Evolutionary conservation across 2,113 vertebrate species (phyloP).

Genomic region (Antennarius striatus): DNA sequence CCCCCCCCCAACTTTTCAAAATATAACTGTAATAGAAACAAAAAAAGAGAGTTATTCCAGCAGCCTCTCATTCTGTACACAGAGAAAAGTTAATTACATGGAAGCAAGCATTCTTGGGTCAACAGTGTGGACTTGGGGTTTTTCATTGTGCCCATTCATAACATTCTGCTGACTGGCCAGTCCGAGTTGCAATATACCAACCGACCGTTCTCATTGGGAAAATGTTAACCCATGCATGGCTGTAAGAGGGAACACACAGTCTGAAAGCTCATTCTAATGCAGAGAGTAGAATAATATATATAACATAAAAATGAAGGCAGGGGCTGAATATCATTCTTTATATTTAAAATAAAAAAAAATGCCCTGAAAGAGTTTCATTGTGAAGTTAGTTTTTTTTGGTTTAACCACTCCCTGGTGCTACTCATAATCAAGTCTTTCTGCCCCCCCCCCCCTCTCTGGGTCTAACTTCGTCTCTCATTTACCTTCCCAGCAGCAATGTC

Average conservation of each 20-base stretch:
- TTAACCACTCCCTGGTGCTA: conserved; percentile 32
- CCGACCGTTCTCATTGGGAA: conserved; percentile 64
- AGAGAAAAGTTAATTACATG: conserved; percentile 77
- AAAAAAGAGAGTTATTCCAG: conserved; percentile 73
- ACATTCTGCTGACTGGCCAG: conserved; percentile 79
- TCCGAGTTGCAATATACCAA: conserved; percentile 66
- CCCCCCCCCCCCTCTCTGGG: conserved; percentile 21
- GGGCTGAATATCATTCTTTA: conserved; percentile 14
- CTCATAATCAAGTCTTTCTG: conserved; percentile 51
- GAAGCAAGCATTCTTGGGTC: conserved; percentile 76
- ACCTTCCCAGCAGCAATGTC: conserved; percentile 76
- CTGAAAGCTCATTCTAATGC: conserved; percentile 36
- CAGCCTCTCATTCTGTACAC: conserved; percentile 70
- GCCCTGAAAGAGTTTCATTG: not conserved
- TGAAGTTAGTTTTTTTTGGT: conserved; percentile 27
- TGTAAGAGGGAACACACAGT: conserved; percentile 24
- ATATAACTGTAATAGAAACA: conserved; percentile 72
- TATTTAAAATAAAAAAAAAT: not conserved
- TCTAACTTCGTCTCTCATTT: conserved; percentile 67
- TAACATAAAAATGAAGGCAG: conserved; percentile 2
- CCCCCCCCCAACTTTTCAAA: conserved; percentile 36
- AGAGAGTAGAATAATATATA: conserved; percentile 25
- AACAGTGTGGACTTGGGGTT: conserved; percentile 69
- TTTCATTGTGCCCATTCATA: conserved; percentile 79
- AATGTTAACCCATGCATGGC: conserved; percentile 74